Evolutionary conservation across 2,113 vertebrate genomes (phyloP), one percentile per base, ranked within the genome.

Genomic region (Hemicordylus capensis): DNA sequence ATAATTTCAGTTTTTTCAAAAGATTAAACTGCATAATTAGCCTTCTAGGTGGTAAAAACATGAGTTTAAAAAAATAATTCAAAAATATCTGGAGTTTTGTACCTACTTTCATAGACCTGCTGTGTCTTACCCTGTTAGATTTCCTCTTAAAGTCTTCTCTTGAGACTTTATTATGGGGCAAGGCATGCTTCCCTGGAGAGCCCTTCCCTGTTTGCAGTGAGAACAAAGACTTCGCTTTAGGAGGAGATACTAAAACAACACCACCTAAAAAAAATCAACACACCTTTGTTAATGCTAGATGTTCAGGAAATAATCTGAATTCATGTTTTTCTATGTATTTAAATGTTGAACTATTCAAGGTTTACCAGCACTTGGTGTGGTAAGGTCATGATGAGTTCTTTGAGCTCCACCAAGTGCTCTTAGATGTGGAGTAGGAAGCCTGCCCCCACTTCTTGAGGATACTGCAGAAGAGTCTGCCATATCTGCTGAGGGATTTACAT

Each of bases 361-460:
- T 82, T 96, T 96, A 98, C 98, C 98, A 87, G 93, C 87, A 82
- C 94, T 63, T 66, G 97, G 97, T 22, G 97, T 97, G 42, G 97
- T 97, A 19, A 89, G 94, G 89, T 98, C 97, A 70, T 96, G 97
- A 85, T 96, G 97, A 61, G 96, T 97, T 81, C 97, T 96, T 14
- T 88, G 96, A 56, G 88, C 34, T 70, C 94, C 93, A 80, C 93
- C 93, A 75, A 93, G 93, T 3, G 89, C 88, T 93, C 94, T 97
- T 77, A 97, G 91, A 86, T 95, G 94, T 0, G 95, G 97, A 31
- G 97, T 96, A 46, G 97, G 96, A 89, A 96, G 93, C 76, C 96
- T 94, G 80, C 97, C 97, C 2, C 92, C 90, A 56, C 61, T 88
- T 80, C 88, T 93, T 3, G 92, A 97, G 20, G 90, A 93, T 17